phyloP scores from a whole-genome alignment of 2,113 vertebrate genomes.

The Mesoclemmys tuberculata region DNA sequence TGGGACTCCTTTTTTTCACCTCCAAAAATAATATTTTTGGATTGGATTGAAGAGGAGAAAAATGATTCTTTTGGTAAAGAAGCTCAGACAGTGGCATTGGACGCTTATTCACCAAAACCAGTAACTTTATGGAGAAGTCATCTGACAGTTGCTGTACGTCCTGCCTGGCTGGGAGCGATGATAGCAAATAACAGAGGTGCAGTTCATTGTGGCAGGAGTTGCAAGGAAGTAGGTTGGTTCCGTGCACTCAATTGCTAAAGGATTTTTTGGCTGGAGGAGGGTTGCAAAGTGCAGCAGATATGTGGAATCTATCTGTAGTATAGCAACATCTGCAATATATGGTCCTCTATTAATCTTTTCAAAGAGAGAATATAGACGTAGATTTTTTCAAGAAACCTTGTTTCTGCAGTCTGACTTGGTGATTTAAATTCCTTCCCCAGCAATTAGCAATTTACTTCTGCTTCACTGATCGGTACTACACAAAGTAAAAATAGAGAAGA shows the following conservation, averaged over 20 bases:
- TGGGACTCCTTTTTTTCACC: neutral
- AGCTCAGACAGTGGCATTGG: neutral
- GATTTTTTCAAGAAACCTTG: slow-evolving; percentile 15
- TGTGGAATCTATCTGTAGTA: neutral
- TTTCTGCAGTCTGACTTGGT: slow-evolving; percentile 11
- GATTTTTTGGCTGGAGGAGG: neutral
- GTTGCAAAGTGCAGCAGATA: neutral
- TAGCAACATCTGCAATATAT: neutral
- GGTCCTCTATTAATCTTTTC: neutral
- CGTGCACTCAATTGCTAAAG: neutral
- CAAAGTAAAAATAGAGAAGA: neutral
- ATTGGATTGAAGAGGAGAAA: neutral
- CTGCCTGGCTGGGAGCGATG: neutral
- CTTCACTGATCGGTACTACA: slow-evolving; percentile 19
- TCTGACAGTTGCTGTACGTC: too few species aligned
- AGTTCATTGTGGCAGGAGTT: neutral
- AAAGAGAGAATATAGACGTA: neutral
- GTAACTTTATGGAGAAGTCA: neutral
- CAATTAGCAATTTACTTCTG: slow-evolving; percentile 39
- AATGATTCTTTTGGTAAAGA: neutral
- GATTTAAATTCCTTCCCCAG: slow-evolving; percentile 34
- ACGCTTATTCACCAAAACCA: neutral
- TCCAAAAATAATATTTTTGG: neutral
- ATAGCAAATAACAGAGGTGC: neutral
- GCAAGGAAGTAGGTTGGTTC: neutral